Evolutionary conservation across 1,140 invertebrate genomes (phyloP), one percentile per base, ranked within the genome.

Genomic region (Drosophila jambulina): DNA sequence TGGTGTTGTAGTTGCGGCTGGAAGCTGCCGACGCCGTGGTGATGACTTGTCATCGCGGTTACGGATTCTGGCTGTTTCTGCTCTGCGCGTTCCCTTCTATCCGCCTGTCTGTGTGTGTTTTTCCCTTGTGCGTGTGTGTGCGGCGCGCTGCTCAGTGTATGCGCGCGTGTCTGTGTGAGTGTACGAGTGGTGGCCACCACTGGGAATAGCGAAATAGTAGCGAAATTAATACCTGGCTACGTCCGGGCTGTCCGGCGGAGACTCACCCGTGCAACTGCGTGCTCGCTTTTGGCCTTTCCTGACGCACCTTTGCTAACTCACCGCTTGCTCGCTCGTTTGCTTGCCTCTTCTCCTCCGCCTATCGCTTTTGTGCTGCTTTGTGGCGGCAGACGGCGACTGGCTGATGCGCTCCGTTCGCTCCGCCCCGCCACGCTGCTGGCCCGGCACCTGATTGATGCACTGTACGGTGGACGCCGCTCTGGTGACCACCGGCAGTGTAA

Each of bases 41-140:
- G 82, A 90, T 90, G 85, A 91, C 85, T 90, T 81, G 85, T 88
- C 85, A 88, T 88, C 78, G 84, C 79, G 25, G 46, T 56, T 62
- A 9, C 36, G 53, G 53, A 54, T 45, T 60, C 71, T 38, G 34
- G 46, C 27, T 38, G 34, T 38, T 45, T 10, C 68, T 59, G 70
- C 51, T 69, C 48, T 51, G 63, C 61, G 32, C 53, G 32, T 54
- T 54, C 49, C 57, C 45, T 36, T 63, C 57, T 69, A 23, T 64
- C 29, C 72, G 57, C 53, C 34, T 78, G 49, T 69, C 34, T 72
- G 46, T 81, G 40, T 72, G 27, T 70, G 42, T 38, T 42, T 51
- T 42, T n/a, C 34, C 67, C 29, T 61, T 63, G 71, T 76, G 43
- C 75, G 70, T 84, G 34, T 82, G 72, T 74, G 45, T 57, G 53